A percentile compares a stretch with the other conserved stretches of the same genome.
Conservation (phyloP, 2,113 vertebrate species). For the Triplophysa tibetana region DNA sequence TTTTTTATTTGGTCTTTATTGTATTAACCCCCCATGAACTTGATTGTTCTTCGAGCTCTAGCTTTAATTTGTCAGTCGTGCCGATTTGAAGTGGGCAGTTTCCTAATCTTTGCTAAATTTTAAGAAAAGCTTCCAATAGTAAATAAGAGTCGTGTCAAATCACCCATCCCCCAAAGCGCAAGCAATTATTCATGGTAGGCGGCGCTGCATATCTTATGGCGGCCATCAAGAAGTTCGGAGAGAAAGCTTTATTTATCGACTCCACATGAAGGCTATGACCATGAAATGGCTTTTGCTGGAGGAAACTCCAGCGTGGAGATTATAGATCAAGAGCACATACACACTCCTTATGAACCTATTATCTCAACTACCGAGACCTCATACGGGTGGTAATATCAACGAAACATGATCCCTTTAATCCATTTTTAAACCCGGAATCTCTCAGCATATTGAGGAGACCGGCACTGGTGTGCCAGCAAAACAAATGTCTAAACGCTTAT, state of each 20-base stretch:
- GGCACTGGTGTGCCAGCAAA: conserved; percentile 35
- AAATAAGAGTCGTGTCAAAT: conserved; percentile 39
- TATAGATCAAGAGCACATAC: conserved; percentile 47
- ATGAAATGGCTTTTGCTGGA: conserved; percentile 51
- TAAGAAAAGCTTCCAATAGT: conserved; percentile 35
- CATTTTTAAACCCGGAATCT: conserved; percentile 50
- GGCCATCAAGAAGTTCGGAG: conserved; percentile 48
- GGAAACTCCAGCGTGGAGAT: conserved; percentile 49
- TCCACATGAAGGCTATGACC: conserved; percentile 25
- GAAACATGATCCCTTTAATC: conserved; percentile 53
- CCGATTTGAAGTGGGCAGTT: conserved; percentile 41
- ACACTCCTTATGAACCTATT: conserved; percentile 43
- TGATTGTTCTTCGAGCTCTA: conserved; percentile 48
- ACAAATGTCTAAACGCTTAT: conserved; percentile 34
- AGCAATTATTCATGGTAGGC: conserved; percentile 37
- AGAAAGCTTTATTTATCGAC: conserved; percentile 47
- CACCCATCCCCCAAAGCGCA: conserved; percentile 16
- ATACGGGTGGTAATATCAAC: conserved; percentile 34
- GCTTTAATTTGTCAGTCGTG: conserved; percentile 51
- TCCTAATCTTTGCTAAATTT: conserved; percentile 39
- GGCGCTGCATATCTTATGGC: conserved; percentile 40
- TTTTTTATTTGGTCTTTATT: conserved; percentile 71
- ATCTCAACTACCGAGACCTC: conserved; percentile 35
- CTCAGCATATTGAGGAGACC: conserved; percentile 43
- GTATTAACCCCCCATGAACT: conserved; percentile 56